Percentiles rank a stretch among this genome's conserved stretches.
Evolutionary conservation across 2,888 invertebrate genomes (phyloP).

Genomic region (Pandemis cinnamomeana): DNA sequence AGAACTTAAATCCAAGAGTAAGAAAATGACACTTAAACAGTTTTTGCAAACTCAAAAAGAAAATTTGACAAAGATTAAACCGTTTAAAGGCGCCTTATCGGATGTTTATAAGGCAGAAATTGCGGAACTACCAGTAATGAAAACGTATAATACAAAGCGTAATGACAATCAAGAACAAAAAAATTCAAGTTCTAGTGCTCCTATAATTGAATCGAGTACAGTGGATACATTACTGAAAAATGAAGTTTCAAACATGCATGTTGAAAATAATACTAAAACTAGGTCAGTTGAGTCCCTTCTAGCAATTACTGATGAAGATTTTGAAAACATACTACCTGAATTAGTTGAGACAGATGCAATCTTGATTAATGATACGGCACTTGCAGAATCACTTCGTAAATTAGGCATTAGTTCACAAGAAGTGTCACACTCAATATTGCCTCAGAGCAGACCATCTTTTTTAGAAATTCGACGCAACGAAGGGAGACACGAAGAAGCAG

Average conservation of each 20-base stretch:
- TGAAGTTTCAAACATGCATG: not conserved
- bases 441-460: slow-evolving; percentile 59
- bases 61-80: not conserved
- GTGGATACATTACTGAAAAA: not conserved
- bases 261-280: not conserved
- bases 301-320: not conserved
- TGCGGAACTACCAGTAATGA: not conserved
- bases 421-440: slow-evolving; percentile 54
- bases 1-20: not conserved
- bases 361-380: not conserved
- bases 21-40: not conserved
- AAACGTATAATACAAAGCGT: slow-evolving; percentile 1
- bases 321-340: not conserved
- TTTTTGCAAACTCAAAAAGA: not conserved
- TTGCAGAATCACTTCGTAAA: slow-evolving; percentile 33
- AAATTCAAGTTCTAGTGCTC: not conserved
- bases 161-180: not conserved
- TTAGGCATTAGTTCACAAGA: slow-evolving; percentile 20
- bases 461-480: slow-evolving; percentile 62
- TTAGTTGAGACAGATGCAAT: not conserved
- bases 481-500: slow-evolving; percentile 57
- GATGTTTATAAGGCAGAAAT: not conserved
- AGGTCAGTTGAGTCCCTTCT: not conserved
- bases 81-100: not conserved
- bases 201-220: not conserved